A percentile compares a stretch with the other conserved stretches of the same genome.
phyloP scores from a whole-genome alignment of 2,888 invertebrate genomes.

The Drosophila mulleri region DNA sequence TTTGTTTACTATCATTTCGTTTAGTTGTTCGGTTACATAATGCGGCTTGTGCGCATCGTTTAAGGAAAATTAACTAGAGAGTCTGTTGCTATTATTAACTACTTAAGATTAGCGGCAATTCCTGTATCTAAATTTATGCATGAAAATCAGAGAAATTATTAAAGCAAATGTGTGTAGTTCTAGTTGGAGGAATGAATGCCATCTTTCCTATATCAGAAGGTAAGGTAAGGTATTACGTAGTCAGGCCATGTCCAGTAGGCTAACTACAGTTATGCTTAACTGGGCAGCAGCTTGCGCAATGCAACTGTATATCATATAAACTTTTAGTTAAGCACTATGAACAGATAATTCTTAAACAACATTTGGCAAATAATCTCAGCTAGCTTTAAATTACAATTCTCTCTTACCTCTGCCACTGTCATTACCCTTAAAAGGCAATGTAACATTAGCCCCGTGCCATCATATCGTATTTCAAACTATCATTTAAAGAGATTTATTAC shows the following conservation, averaged over 20 bases:
- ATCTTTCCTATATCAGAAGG: background rate
- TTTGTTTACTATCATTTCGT: slow-evolving; percentile 19
- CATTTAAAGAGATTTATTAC: background rate
- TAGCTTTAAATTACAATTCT: background rate
- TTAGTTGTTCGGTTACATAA: slow-evolving; percentile 40
- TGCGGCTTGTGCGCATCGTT: slow-evolving; percentile 35
- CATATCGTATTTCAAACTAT: slow-evolving; percentile 41
- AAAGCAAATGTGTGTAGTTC: background rate
- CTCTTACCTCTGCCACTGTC: background rate
- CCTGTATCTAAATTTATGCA: background rate
- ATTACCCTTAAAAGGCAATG: background rate
- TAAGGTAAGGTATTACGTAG: background rate
- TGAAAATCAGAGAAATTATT: background rate
- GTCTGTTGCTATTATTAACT: slow-evolving; percentile 19
- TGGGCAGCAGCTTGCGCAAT: slow-evolving; percentile 22
- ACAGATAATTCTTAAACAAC: slow-evolving; percentile 2
- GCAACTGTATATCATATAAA: slow-evolving; percentile 21
- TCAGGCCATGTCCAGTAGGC: background rate
- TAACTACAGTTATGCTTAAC: slow-evolving; percentile 11
- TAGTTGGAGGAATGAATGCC: background rate
- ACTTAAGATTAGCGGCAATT: slow-evolving; percentile 30
- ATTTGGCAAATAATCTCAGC: background rate
- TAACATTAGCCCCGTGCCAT: background rate
- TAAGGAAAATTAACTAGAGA: slow-evolving; percentile 32
- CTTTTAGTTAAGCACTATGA: slow-evolving; percentile 3